phyloP scores from a whole-genome alignment of 2,113 vertebrate genomes.

The Podarcis muralis region DNA sequence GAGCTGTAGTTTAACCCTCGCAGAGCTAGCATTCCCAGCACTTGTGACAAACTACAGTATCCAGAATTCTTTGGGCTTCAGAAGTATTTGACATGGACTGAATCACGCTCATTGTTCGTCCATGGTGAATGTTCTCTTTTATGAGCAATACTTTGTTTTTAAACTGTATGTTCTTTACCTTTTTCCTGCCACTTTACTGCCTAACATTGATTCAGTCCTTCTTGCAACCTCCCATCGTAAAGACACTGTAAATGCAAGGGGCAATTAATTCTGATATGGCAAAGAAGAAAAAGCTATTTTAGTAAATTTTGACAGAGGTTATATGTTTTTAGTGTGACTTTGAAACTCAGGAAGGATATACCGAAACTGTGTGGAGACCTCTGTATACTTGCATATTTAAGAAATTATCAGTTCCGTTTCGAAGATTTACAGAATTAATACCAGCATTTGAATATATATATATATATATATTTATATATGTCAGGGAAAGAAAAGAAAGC shows the following conservation, averaged over 20 bases:
- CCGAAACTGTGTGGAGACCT: not conserved
- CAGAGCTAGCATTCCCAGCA: no score
- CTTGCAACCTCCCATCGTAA: not conserved
- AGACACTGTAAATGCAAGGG: not conserved
- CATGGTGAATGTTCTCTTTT: not conserved
- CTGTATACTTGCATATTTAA: slow-evolving; percentile 9
- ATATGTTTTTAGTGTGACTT: not conserved
- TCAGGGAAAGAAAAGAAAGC: not conserved
- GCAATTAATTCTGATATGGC: not conserved
- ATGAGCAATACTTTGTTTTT: slow-evolving; percentile 11
- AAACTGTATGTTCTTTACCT: not conserved
- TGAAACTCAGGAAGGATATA: slow-evolving; percentile 28
- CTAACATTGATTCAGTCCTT: not conserved
- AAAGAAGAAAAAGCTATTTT: not conserved
- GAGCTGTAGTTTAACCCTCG: no score
- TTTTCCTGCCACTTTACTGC: not conserved
- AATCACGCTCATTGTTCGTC: not conserved
- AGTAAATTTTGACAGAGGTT: not conserved
- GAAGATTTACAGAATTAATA: slow-evolving; percentile 36
- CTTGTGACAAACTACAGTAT: no score
- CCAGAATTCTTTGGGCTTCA: no score
- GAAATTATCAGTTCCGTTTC: slow-evolving; percentile 15
- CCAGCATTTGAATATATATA: slow-evolving; percentile 37
- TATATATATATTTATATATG: slow-evolving; percentile 37
- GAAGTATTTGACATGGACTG: not conserved